Conservation (phyloP, 2,888 invertebrate genomes). For the Perizoma flavofasciatum region DNA sequence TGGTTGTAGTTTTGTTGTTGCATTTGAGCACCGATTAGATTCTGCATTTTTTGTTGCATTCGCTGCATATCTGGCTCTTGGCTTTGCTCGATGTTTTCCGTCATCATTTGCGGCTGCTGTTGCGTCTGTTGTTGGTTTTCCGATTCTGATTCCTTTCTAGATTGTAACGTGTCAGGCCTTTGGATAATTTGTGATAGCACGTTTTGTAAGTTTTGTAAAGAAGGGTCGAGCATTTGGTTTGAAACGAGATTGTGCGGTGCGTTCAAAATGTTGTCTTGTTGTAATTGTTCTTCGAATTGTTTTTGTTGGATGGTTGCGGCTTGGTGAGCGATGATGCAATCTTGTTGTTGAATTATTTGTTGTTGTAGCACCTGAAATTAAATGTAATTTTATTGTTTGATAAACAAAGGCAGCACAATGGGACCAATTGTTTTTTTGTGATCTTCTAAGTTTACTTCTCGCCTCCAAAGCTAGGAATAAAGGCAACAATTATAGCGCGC, state of each 20-base stretch:
- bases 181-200: constrained; percentile 77
- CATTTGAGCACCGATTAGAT: constrained; percentile 61
- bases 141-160: constrained; percentile 73
- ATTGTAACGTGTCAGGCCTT: constrained; percentile 69
- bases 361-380: constrained; percentile 71
- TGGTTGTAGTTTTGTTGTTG: constrained; percentile 65
- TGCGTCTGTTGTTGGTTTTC: constrained; percentile 59
- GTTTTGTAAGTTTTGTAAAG: constrained; percentile 78
- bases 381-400: not conserved
- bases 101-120: constrained; percentile 52
- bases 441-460: too few relatives aligned
- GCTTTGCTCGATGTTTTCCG: constrained; percentile 32
- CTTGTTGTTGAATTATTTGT: constrained; percentile 78
- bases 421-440: too few relatives aligned
- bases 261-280: constrained; percentile 66
- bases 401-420: not conserved
- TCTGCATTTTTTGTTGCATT: constrained; percentile 62
- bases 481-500: too few relatives aligned
- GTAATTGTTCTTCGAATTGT: constrained; percentile 70
- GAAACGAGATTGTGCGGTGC: constrained; percentile 69
- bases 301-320: constrained; percentile 78
- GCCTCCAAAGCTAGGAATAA: too few relatives aligned
- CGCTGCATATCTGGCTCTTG: constrained; percentile 47
- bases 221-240: constrained; percentile 77
- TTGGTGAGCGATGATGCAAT: constrained; percentile 75